Evolutionary conservation across 2,113 vertebrate genomes (phyloP).

Genomic region (Lophius piscatorius): DNA sequence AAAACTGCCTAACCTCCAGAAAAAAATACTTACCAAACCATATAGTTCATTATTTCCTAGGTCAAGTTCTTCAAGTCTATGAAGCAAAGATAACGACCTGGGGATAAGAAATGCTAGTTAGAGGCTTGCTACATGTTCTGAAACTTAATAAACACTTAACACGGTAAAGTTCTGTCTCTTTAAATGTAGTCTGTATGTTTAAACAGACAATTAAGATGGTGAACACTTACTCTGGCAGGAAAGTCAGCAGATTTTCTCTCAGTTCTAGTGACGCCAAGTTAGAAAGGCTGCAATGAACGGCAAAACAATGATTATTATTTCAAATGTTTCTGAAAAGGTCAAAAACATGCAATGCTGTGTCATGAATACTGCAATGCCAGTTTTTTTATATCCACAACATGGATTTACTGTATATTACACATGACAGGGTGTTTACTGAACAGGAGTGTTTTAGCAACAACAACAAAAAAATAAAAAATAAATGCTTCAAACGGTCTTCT

Average conservation of each 20-base stretch:
- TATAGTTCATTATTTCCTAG: conserved; percentile 98
- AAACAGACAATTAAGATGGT: neutral
- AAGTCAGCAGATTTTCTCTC: conserved; percentile 95
- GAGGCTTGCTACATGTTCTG: neutral
- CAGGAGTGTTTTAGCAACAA: neutral
- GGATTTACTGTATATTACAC: neutral
- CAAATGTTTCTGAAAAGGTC: neutral
- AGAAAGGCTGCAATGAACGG: conserved; percentile 84
- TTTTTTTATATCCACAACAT: neutral
- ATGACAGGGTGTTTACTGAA: neutral
- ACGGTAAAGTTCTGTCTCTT: neutral
- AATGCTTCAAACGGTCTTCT: conserved; percentile 1
- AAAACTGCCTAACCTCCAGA: conserved; percentile 1
- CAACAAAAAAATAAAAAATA: neutral
- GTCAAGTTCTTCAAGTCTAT: conserved; percentile 95
- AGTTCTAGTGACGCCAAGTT: conserved; percentile 97
- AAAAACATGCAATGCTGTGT: neutral
- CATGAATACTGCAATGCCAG: neutral
- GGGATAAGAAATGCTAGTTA: conserved; percentile 46
- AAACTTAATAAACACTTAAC: neutral
- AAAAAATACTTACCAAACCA: conserved; percentile 86
- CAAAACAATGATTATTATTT: conserved; percentile 11
- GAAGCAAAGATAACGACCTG: conserved; percentile 92
- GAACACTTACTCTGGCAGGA: conserved; percentile 95
- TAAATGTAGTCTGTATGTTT: no score